phyloP scores from a whole-genome alignment of 2,888 invertebrate genomes.

The Scaptomyza polygonia region DNA sequence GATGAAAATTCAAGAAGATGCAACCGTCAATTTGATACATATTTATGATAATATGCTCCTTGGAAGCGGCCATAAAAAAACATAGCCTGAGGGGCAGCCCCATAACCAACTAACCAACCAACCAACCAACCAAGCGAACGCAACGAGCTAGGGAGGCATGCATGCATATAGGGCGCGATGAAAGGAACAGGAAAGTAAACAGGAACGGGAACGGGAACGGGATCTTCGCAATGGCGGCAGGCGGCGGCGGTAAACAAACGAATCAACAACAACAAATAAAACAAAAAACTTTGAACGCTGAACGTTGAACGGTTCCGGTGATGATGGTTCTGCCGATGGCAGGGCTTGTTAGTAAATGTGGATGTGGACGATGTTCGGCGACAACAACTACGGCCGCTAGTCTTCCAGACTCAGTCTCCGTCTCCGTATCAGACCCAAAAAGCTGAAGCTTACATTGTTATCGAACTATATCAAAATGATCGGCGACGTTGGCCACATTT shows the following conservation, averaged over 20 bases:
- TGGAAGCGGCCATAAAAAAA: slow-evolving; percentile 56
- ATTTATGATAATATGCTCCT: slow-evolving; percentile 75
- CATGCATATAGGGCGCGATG: slow-evolving; percentile 13
- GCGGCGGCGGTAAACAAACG: slow-evolving; percentile 66
- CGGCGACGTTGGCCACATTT: slow-evolving; percentile 72
- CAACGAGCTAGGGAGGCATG: slow-evolving; percentile 16
- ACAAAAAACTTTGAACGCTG: slow-evolving; percentile 34
- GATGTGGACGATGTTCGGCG: slow-evolving; percentile 53
- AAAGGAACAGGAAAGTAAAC: slow-evolving; percentile 2
- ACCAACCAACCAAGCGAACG: slow-evolving; percentile 18
- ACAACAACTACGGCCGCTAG: slow-evolving; percentile 72
- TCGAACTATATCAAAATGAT: slow-evolving; percentile 81
- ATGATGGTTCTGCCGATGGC: slow-evolving; percentile 33
- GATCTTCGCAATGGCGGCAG: slow-evolving; percentile 34
- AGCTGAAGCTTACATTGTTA: slow-evolving; percentile 70
- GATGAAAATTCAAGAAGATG: slow-evolving; percentile 79
- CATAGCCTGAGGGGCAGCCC: slow-evolving; percentile 43
- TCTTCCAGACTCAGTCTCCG: slow-evolving; percentile 16
- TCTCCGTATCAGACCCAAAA: slow-evolving; percentile 16
- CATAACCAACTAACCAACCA: slow-evolving; percentile 4
- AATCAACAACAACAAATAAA: slow-evolving; percentile 47
- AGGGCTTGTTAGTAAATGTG: slow-evolving; percentile 64
- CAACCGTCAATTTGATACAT: slow-evolving; percentile 80
- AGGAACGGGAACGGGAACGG: slow-evolving; percentile 19
- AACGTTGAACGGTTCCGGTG: slow-evolving; percentile 67